Evolutionary conservation across 1,140 invertebrate genomes (phyloP), one percentile per base, ranked within the genome.

Genomic region (Limonius californicus): DNA sequence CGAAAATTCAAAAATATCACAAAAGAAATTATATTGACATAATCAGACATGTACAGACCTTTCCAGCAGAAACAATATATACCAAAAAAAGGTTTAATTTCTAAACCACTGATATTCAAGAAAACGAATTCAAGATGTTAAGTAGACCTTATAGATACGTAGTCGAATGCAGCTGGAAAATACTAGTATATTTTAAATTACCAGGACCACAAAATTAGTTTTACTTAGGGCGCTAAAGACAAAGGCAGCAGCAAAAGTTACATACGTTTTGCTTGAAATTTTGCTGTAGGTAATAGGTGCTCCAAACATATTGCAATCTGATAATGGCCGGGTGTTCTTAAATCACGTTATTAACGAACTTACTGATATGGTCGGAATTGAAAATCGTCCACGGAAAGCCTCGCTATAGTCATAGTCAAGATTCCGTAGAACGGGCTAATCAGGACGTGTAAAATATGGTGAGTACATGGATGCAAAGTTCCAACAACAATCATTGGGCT

Each of bases 121-220:
- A 64, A 77, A 59, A 66, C 74, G 50, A 74, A 74, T 53, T 62
- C 50, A 59, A 23, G 74, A 57, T 76, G 74, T 62, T 76, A 79
- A 69, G 67, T 80, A 15, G 76, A 79, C 23, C 9, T 27, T 27
- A 27, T 27, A 27, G 23, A 27, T 27, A 27, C 9, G 9, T 9
- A 27, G 23, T 27, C 23, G 23, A 27, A 27, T 27, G 23, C 23
- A 27, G 23, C 3, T 67, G 70, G 70, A 15, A 64, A 74, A 0
- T 77, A 62, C 59, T 76, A 74, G 59, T 80, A 74, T 59, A 74
- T 81, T 45, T 62, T 83, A 42, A 66, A 76, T 3, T 81, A 81
- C 62, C 76, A 81, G 71, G 76, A 79, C 63, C 63, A 27, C 35
- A 39, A 39, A 39, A 39, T 14, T 39, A 11, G 35, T 12, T 39